These are phyloP conservation scores for Apostichopus leukothele DNA, from an alignment of 53 echinoderm and acorn worm species.

Conservation along the genomic window DNA sequence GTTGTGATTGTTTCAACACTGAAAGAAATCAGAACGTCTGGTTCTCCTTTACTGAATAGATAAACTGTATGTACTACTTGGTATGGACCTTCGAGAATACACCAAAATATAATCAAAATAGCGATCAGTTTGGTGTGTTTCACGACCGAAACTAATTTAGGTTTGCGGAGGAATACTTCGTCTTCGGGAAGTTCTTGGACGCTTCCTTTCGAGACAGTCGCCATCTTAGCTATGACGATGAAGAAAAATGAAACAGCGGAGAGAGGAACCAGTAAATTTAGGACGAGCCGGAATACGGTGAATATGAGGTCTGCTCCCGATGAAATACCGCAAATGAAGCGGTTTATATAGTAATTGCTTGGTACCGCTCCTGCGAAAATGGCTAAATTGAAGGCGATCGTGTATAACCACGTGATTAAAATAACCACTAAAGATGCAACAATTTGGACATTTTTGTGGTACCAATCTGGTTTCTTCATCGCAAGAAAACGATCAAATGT, in stretches of 20 bases:
- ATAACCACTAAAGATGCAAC: slow-evolving; percentile 61
- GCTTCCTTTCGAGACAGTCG: slow-evolving; percentile 43
- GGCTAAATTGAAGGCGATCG: slow-evolving; percentile 58
- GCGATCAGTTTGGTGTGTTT: slow-evolving; percentile 65
- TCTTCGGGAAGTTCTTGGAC: not conserved
- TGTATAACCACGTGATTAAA: slow-evolving; percentile 69
- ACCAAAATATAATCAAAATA: slow-evolving; percentile 72
- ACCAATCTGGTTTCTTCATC: slow-evolving; percentile 52
- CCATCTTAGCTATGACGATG: slow-evolving; percentile 59
- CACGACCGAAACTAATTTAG: slow-evolving; percentile 12
- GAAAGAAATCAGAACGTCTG: slow-evolving; percentile 27
- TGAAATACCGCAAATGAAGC: slow-evolving; percentile 70
- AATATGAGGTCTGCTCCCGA: slow-evolving; percentile 51
- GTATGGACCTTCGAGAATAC: slow-evolving; percentile 79
- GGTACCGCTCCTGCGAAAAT: slow-evolving; percentile 60
- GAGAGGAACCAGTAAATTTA: slow-evolving; percentile 72
- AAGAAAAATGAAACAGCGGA: slow-evolving; percentile 60
- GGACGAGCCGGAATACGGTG: slow-evolving; percentile 51
- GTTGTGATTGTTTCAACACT: slow-evolving; percentile 64
- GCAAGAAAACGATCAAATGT: slow-evolving; percentile 73
- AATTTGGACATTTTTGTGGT: slow-evolving; percentile 53
- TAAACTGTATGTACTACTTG: slow-evolving; percentile 66
- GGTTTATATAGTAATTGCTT: slow-evolving; percentile 59
- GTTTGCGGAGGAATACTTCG: slow-evolving; percentile 29
- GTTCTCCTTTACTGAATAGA: slow-evolving; percentile 48